Conservation (phyloP, 2,113 vertebrate species). For the Trichechus manatus region DNA sequence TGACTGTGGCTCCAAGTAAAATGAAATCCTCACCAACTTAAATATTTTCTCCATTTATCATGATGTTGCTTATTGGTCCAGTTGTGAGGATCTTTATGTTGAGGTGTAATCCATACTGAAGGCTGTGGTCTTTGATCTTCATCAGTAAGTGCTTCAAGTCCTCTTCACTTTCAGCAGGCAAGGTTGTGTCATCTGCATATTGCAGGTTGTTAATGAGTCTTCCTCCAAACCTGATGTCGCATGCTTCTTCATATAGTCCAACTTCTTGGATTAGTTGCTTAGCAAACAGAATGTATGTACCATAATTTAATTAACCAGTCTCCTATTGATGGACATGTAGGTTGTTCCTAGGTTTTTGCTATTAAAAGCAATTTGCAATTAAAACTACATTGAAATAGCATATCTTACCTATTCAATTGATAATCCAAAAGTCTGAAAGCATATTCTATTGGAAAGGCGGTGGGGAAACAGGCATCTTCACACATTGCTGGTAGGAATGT, state of each 20-base stretch:
- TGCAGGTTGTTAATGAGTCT: too few species aligned
- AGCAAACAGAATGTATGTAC: neutral
- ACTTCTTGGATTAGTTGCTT: too few species aligned
- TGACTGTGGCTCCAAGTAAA: neutral
- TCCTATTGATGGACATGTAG: neutral
- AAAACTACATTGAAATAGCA: constrained; percentile 10
- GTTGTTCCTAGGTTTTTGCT: neutral
- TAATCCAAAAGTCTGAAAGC: neutral
- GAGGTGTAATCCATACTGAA: neutral
- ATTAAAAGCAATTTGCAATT: neutral
- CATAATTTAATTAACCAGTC: neutral
- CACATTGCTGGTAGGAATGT: neutral
- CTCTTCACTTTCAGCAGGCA: neutral
- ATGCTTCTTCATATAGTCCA: neutral
- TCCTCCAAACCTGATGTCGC: neutral
- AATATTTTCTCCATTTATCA: neutral
- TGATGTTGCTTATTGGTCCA: neutral
- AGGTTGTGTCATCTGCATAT: too few species aligned
- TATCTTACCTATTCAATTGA: neutral
- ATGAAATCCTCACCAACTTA: neutral
- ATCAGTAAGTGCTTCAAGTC: neutral
- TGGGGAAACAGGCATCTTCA: too few species aligned
- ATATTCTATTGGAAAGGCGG: neutral
- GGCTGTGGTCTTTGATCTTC: neutral
- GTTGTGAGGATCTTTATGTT: neutral